Percentiles rank a stretch among this genome's conserved stretches.
Evolutionary conservation across 35 echinoderm and acorn worm genomes (phyloP).

Genomic region (Heliocidaris erythrogramma): DNA sequence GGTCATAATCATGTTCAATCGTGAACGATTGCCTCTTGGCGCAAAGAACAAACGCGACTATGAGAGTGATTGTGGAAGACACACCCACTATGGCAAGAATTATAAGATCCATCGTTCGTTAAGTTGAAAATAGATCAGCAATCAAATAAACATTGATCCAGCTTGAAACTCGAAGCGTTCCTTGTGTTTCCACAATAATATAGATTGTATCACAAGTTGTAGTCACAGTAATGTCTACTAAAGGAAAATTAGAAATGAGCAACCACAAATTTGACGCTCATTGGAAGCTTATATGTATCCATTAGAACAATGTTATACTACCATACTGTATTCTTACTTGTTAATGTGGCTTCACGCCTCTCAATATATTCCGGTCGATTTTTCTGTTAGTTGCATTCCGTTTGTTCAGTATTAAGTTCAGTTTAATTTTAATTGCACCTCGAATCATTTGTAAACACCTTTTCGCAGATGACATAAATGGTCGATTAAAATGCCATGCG

Average conservation of each 20-base stretch:
- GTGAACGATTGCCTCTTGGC: not conserved
- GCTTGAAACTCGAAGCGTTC: no score
- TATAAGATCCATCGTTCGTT: not conserved
- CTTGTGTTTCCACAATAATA: no score
- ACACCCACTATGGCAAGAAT: not conserved
- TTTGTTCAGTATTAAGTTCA: not conserved
- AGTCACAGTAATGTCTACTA: not conserved
- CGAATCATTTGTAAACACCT: not conserved
- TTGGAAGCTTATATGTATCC: no score
- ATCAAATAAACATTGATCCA: no score
- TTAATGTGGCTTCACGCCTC: not conserved
- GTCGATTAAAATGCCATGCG: not conserved
- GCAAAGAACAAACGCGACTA: not conserved
- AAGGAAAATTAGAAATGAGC: not conserved
- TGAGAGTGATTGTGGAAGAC: not conserved
- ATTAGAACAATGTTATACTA: no score
- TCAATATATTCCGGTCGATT: not conserved
- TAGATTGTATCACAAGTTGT: not conserved
- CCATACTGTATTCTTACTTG: no score
- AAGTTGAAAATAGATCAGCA: no score
- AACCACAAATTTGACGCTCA: no score
- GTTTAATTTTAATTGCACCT: not conserved
- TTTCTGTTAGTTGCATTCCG: not conserved
- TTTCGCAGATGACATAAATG: not conserved
- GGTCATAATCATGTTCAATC: constrained; percentile 1